Percentiles rank a stretch among this genome's conserved stretches.
Evolutionary conservation across 2,888 invertebrate species (phyloP).

Genomic region (Sericinus montela): DNA sequence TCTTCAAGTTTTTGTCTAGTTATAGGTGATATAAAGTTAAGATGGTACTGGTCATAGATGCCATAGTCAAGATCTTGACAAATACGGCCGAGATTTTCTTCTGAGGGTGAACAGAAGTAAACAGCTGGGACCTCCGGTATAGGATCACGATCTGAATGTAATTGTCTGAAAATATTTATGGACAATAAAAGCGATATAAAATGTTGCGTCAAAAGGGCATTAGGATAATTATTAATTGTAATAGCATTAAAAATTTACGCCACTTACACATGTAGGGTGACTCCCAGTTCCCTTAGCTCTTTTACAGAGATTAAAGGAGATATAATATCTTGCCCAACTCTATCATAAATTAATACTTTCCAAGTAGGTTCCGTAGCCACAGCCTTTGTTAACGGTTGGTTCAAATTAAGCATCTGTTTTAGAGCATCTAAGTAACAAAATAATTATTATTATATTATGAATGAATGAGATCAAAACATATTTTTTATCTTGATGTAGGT

Average conservation of each 20-base stretch:
- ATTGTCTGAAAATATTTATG: constrained; percentile 80
- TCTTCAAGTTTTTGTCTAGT: constrained; percentile 96
- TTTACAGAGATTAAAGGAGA: constrained; percentile 97
- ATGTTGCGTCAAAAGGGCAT: too few species aligned
- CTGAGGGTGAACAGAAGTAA: constrained; percentile 97
- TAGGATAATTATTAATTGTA: too few species aligned
- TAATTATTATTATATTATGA: not conserved
- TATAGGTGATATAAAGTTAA: constrained; percentile 98
- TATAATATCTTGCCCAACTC: constrained; percentile 98
- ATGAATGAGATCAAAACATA: constrained; percentile 9
- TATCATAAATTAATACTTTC: constrained; percentile 98
- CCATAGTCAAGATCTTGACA: constrained; percentile 93
- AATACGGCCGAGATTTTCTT: constrained; percentile 96
- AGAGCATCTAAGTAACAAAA: constrained; percentile 84
- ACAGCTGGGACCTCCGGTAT: constrained; percentile 99
- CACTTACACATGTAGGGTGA: constrained; percentile 97
- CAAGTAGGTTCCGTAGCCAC: constrained; percentile 93
- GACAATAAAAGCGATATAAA: too few species aligned
- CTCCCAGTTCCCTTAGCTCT: constrained; percentile 96
- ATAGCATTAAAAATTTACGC: too few species aligned
- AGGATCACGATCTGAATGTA: constrained; percentile 93
- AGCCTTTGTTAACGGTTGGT: constrained; percentile 87
- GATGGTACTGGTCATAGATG: constrained; percentile 95
- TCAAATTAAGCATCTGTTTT: constrained; percentile 97
- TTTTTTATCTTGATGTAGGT: constrained; percentile 6